A percentile compares a stretch with the other conserved stretches of the same genome.
phyloP scores from a whole-genome alignment of 1,140 invertebrate genomes.

The Pygmarrhopalites habei region DNA sequence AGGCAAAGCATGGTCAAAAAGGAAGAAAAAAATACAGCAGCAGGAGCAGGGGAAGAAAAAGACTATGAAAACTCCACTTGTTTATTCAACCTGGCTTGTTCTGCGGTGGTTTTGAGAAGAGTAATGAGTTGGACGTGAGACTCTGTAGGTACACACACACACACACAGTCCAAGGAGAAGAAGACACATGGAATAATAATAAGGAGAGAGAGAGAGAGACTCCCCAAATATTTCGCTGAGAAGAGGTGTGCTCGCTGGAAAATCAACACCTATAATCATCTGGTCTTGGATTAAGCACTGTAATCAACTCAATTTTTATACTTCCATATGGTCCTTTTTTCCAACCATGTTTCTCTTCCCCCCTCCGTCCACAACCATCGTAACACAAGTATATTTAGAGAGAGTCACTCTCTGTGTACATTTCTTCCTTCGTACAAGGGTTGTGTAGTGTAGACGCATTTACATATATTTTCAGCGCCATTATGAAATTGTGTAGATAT shows the following conservation, averaged over 20 bases:
- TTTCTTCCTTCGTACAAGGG: too few species aligned
- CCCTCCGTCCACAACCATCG: slow-evolving; percentile 13
- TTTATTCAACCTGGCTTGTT: slow-evolving; percentile 1
- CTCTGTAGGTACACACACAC: too few species aligned
- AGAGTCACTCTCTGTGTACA: too few species aligned
- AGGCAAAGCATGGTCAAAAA: too few species aligned
- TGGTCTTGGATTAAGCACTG: slow-evolving; percentile 39
- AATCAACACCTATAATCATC: slow-evolving; percentile 41
- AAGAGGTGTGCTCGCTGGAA: slow-evolving; percentile 36
- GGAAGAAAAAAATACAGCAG: too few species aligned
- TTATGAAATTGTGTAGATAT: too few species aligned
- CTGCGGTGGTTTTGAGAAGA: slow-evolving; percentile 18
- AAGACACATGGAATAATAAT: neutral
- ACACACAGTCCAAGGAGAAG: neutral
- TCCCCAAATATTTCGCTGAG: slow-evolving; percentile 21
- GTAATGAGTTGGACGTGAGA: slow-evolving; percentile 34
- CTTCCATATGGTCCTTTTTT: slow-evolving; percentile 32
- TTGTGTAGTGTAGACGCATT: too few species aligned
- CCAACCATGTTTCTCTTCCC: too few species aligned
- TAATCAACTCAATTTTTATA: slow-evolving; percentile 37
- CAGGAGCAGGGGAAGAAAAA: too few species aligned
- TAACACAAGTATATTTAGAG: too few species aligned
- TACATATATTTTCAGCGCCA: too few species aligned
- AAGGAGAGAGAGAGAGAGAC: neutral
- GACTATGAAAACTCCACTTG: too few species aligned